Conservation (phyloP, 2,888 invertebrate species). For the Nemotelus pantherinus region DNA sequence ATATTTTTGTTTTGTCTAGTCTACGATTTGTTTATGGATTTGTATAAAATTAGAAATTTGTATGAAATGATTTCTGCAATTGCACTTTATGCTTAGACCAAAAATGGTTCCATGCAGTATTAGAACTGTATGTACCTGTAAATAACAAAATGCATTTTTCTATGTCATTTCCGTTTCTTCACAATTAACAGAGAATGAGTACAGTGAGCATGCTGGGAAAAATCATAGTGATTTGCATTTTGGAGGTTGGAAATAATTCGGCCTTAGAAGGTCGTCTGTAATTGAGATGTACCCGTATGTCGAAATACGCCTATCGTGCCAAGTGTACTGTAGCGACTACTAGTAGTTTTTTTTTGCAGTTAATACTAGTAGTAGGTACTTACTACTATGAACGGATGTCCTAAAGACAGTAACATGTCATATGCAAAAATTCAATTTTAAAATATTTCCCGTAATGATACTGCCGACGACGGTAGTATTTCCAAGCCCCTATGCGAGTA, state of each 20-base stretch:
- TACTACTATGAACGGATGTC: too few relatives aligned
- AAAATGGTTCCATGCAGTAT: too few relatives aligned
- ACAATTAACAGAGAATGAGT: neutral
- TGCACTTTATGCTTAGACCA: too few relatives aligned
- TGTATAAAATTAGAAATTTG: too few relatives aligned
- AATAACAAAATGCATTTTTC: neutral
- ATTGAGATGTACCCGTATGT: constrained; percentile 23
- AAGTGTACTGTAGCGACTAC: neutral
- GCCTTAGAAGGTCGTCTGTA: constrained; percentile 40
- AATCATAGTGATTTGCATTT: constrained; percentile 40
- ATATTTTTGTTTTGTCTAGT: too few relatives aligned
- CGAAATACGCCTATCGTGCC: neutral
- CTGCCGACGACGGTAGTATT: too few relatives aligned
- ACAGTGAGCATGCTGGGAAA: neutral
- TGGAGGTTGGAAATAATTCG: constrained; percentile 44
- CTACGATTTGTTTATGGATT: too few relatives aligned
- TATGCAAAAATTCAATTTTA: constrained; percentile 1
- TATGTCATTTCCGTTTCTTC: constrained; percentile 23
- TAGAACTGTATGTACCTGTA: too few relatives aligned
- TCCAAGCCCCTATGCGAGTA: too few relatives aligned
- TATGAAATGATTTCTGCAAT: too few relatives aligned
- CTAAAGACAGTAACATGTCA: neutral
- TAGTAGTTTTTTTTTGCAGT: too few relatives aligned
- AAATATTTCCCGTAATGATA: constrained; percentile 4
- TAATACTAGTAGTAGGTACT: too few relatives aligned